A percentile compares a stretch with the other conserved stretches of the same genome.
phyloP scores from a whole-genome alignment of 2,113 vertebrate species.

The Alaudala cheleensis region DNA sequence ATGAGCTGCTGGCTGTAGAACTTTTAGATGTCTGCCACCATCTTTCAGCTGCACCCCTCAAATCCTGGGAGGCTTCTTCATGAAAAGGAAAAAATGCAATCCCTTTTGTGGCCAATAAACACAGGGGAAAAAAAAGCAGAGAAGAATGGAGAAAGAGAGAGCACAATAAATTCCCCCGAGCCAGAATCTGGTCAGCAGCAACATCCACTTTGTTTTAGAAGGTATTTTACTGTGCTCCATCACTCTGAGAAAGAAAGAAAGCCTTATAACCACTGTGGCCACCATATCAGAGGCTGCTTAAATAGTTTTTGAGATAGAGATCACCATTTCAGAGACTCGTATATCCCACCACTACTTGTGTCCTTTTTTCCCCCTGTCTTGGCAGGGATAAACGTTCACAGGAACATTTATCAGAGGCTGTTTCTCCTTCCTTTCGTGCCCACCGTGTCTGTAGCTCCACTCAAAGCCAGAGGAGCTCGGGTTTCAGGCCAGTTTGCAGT shows the following conservation, averaged over 20 bases:
- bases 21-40: neutral
- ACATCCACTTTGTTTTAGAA: conserved; percentile 37
- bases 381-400: neutral
- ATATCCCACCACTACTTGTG: conserved; percentile 15
- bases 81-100: neutral
- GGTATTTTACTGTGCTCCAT: conserved; percentile 22
- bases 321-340: conserved; percentile 58
- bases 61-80: neutral
- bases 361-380: neutral
- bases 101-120: neutral
- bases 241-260: conserved; percentile 35
- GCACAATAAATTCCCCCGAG: neutral
- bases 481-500: neutral
- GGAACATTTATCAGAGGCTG: neutral
- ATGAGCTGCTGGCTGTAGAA: neutral
- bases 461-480: neutral
- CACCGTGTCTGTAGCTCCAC: neutral
- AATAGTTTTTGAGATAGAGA: conserved; percentile 67
- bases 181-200: conserved; percentile 45
- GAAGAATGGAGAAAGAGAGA: conserved; percentile 12
- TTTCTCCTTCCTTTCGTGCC: neutral
- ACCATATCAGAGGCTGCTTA: conserved; percentile 45
- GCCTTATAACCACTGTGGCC: conserved; percentile 46
- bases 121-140: neutral
- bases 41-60: neutral